phyloP scores from a whole-genome alignment of 2,113 vertebrate genomes.

The Elachura formosa region DNA sequence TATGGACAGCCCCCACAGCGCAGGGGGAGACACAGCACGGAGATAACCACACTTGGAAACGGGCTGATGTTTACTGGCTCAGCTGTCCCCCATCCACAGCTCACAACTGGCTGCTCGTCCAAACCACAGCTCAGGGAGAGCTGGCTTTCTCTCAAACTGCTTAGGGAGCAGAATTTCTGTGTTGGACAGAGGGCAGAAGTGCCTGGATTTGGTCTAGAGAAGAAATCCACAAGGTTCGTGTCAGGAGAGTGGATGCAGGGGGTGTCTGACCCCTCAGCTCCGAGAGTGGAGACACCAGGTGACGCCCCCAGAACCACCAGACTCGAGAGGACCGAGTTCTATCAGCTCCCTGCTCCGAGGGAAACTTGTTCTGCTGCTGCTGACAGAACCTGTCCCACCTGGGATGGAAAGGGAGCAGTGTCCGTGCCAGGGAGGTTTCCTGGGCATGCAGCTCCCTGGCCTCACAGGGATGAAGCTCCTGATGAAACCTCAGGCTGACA shows the following conservation, averaged over 20 bases:
- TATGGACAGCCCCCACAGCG: background rate
- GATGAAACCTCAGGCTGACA: background rate
- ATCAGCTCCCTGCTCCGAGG: background rate
- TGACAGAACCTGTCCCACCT: background rate
- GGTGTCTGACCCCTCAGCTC: background rate
- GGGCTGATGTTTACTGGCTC: background rate
- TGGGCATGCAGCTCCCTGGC: background rate
- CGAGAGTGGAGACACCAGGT: background rate
- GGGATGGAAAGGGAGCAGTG: background rate
- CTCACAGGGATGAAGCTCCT: background rate
- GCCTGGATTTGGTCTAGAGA: background rate
- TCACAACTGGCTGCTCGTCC: background rate
- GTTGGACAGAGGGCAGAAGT: background rate
- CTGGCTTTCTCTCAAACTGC: background rate
- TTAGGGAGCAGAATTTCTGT: background rate
- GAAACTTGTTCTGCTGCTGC: background rate
- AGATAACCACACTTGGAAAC: slow-evolving; percentile 7
- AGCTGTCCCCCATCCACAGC: background rate
- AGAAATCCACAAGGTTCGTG: background rate
- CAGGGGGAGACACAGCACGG: background rate
- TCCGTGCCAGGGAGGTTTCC: background rate
- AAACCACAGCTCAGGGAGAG: background rate
- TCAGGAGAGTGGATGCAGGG: background rate
- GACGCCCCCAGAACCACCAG: background rate
- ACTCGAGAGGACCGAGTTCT: background rate